Base-by-base conservation (phyloP, 1,140 invertebrate genomes). In the Druon quercuslanigerum region DNA sequence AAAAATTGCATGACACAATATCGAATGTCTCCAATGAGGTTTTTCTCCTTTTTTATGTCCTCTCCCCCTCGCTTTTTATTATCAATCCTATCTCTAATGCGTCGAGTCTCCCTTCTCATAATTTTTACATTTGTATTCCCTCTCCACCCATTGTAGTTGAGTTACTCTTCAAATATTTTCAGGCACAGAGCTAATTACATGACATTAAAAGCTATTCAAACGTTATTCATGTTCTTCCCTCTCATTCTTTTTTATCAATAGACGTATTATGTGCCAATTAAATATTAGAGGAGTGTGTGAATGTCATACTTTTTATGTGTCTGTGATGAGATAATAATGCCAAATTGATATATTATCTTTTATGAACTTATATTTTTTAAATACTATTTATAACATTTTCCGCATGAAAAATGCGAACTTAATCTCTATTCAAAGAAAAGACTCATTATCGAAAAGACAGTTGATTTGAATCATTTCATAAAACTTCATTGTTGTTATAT, bases 111-210 rank as follows among this genome's bases (percentile, higher is more conserved):
- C 11, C 57, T 66, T 66, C 60, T 66, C 14, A 40, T 66, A 40
- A 66, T 66, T 66, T 66, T 66, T 16, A 66, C 60, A 66, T 66
- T 66, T 46, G 60, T 66, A 66, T 40, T 40, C 40, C 25, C 60
- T n/a, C 40, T 20, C 40, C 40, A 66, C 13, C 25, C 60, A 66
- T 66, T 66, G 60, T 66, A 46, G 60, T 66, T 66, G 25, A 40
- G 60, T 66, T 66, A 33, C 60, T 66, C 60, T 66, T 66, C 60
- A 66, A 66, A 66, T 20, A 66, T 66, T 66, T 66, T 66, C 60
- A 66, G 40, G 60, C 60, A 40, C 60, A 66, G 25, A 40, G 60
- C 60, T 66, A 66, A 66, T 66, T 40, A 66, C 60, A 66, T 66
- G 60, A 66, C 60, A 66, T 66, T 66, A 40, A 66, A 66, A 66